Evolutionary conservation across 2,797 vertebrate species (phyloP).

Genomic region (Hypotaenidia philippensis): DNA sequence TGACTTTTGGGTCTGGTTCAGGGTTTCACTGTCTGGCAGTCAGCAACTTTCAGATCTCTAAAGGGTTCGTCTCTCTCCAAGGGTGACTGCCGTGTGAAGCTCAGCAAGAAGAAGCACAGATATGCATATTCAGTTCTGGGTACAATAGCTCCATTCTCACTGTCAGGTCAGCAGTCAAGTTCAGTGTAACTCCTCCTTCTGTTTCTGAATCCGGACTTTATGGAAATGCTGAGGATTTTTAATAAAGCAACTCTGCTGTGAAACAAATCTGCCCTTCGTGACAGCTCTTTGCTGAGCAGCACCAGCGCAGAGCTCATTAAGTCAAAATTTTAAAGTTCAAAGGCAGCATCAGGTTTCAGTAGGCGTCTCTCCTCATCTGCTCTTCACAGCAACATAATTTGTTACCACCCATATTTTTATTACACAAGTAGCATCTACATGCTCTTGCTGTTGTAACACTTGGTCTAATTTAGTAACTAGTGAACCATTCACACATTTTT

Average conservation of each 20-base stretch:
- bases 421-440: conserved; percentile 21
- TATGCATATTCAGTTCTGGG: conserved; percentile 59
- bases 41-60: conserved; percentile 23
- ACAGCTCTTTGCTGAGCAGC: conserved; percentile 41
- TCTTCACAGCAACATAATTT: conserved; percentile 55
- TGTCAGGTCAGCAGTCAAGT: conserved; percentile 73
- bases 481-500: conserved; percentile 16
- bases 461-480: conserved; percentile 13
- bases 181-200: conserved; percentile 69
- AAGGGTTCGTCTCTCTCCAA: not conserved
- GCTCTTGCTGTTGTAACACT: conserved; percentile 50
- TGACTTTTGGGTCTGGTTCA: not conserved
- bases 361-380: conserved; percentile 60
- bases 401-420: conserved; percentile 50
- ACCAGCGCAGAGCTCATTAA: conserved; percentile 42
- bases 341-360: conserved; percentile 65
- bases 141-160: conserved; percentile 73
- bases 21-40: not conserved
- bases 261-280: conserved; percentile 50
- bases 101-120: conserved; percentile 24
- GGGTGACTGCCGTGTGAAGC: conserved; percentile 11
- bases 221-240: conserved; percentile 63
- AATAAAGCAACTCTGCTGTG: conserved; percentile 53
- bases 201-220: conserved; percentile 65
- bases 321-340: conserved; percentile 64